A percentile compares a stretch with the other conserved stretches of the same genome.
phyloP scores from a whole-genome alignment of 2,113 vertebrate species.

The Bos taurus region DNA sequence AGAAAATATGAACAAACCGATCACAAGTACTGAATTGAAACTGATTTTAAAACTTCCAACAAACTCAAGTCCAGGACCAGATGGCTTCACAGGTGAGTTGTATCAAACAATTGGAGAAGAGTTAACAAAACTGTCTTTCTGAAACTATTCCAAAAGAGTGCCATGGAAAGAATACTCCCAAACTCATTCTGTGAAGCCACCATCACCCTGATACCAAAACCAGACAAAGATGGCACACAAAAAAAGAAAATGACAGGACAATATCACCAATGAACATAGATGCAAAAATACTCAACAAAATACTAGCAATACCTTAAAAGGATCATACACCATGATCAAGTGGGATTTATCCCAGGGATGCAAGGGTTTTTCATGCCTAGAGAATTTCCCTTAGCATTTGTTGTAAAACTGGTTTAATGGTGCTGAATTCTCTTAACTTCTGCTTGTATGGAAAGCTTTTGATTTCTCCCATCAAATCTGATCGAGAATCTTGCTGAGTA shows the following conservation, averaged over 20 bases:
- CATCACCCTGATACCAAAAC: background rate
- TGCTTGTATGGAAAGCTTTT: background rate
- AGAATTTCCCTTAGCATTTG: background rate
- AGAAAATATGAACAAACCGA: background rate
- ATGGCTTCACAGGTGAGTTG: background rate
- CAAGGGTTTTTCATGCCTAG: background rate
- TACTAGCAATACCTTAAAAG: background rate
- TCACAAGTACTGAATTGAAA: background rate
- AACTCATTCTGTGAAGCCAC: background rate
- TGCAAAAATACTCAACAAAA: background rate
- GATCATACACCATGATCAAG: background rate
- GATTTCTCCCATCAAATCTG: background rate
- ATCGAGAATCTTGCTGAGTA: background rate
- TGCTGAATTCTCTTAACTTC: background rate
- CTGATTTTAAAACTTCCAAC: background rate
- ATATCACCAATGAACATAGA: background rate
- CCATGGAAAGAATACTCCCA: background rate
- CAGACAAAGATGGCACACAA: background rate
- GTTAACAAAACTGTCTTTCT: background rate
- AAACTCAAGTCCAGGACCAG: background rate
- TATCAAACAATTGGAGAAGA: background rate
- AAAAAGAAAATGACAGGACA: background rate
- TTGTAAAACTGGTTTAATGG: background rate
- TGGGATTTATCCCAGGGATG: background rate
- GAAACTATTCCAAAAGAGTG: background rate